These are phyloP conservation scores for Dreissena polymorpha DNA, from an alignment of 1,140 invertebrate genomes.

Conservation along the genomic window DNA sequence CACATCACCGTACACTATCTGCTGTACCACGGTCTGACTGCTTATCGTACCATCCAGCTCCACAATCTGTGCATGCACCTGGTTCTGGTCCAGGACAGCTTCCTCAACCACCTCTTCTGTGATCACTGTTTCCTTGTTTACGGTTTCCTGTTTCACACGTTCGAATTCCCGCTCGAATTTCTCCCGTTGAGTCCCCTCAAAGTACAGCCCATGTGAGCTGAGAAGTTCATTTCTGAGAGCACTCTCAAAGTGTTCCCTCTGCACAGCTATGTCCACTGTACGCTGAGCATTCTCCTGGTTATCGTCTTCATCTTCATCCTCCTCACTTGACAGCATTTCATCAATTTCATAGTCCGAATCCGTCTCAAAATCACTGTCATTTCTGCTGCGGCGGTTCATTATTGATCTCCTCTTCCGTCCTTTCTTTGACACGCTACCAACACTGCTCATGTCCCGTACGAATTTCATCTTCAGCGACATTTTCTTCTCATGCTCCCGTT, in stretches of 20 bases:
- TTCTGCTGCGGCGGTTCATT: not conserved
- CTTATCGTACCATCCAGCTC: not conserved
- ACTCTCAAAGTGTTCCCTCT: conserved; percentile 50
- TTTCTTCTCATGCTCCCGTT: conserved; percentile 6
- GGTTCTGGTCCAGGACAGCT: conserved; percentile 26
- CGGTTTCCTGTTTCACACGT: conserved; percentile 35
- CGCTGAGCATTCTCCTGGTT: conserved; percentile 27
- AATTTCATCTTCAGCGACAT: conserved; percentile 45
- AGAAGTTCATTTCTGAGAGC: conserved; percentile 46
- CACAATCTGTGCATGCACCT: conserved; percentile 20
- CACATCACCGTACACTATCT: not conserved
- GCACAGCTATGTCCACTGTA: conserved; percentile 33
- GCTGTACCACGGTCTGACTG: not conserved
- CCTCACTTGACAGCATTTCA: conserved; percentile 53
- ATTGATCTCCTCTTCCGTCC: not conserved
- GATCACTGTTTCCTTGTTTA: conserved; percentile 12
- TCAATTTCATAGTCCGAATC: conserved; percentile 52
- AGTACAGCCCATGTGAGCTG: conserved; percentile 50
- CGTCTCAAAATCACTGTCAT: conserved; percentile 38
- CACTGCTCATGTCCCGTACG: conserved; percentile 20
- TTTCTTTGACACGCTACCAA: conserved; percentile 15
- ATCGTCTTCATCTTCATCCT: conserved; percentile 18
- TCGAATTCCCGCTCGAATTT: conserved; percentile 47
- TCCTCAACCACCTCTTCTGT: conserved; percentile 32
- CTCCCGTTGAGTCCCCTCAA: conserved; percentile 50